Percentiles rank a stretch among this genome's conserved stretches.
Evolutionary conservation across 2,888 invertebrate species (phyloP).

Genomic region (Agrochola lota): DNA sequence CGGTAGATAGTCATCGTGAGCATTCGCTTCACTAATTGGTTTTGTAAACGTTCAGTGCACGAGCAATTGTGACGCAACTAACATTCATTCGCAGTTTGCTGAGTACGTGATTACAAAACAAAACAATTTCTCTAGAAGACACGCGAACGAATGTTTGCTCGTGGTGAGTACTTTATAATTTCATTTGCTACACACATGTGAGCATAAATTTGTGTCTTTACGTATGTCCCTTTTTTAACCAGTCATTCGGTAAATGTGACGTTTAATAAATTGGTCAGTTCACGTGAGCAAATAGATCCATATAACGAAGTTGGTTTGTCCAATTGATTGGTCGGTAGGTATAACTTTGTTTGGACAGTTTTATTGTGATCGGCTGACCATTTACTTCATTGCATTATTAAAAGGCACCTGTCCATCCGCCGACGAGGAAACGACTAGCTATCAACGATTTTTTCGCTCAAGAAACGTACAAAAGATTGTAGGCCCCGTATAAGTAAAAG

Average conservation of each 20-base stretch:
- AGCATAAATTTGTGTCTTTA: no score
- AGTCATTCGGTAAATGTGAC: not conserved
- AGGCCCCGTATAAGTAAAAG: no score
- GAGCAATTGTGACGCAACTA: not conserved
- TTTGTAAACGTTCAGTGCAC: not conserved
- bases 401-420: not conserved
- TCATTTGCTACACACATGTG: not conserved
- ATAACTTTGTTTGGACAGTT: slow-evolving; percentile 10
- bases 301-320: slow-evolving; percentile 11
- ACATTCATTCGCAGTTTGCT: not conserved
- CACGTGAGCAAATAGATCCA: slow-evolving; percentile 22
- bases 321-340: slow-evolving; percentile 17
- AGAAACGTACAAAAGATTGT: no score
- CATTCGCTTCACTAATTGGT: not conserved
- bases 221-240: not conserved
- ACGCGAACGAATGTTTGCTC: not conserved
- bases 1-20: not conserved
- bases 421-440: no score
- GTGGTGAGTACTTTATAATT: not conserved
- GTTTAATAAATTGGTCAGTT: not conserved
- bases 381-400: not conserved
- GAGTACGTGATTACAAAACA: not conserved
- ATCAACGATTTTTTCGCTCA: no score
- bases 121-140: not conserved
- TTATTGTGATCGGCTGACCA: not conserved